Conservation (phyloP, 2,888 invertebrate species). For the Cephus spinipes region DNA sequence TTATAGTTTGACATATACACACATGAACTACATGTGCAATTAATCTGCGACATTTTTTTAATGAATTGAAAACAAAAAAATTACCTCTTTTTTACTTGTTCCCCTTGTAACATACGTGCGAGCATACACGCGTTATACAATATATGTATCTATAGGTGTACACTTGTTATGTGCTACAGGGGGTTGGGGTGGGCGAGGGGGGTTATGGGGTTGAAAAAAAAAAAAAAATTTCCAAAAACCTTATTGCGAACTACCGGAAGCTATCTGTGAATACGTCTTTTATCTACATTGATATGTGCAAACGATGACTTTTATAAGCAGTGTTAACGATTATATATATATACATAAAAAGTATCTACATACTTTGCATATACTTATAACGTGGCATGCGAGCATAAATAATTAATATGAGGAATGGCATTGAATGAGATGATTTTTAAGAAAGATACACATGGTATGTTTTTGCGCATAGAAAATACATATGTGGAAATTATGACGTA, state of each 20-base stretch:
- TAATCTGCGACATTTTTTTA: not conserved
- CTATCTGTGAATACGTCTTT: constrained; percentile 32
- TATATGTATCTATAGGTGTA: not conserved
- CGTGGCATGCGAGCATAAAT: not conserved
- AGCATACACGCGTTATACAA: not conserved
- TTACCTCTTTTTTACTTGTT: not conserved
- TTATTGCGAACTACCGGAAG: constrained; percentile 28
- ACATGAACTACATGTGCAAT: not conserved
- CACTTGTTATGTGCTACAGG: not conserved
- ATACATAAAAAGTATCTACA: not conserved
- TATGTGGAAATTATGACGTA: too few relatives aligned
- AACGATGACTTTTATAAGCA: constrained; percentile 18
- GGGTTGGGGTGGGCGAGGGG: not conserved
- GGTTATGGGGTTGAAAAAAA: not conserved
- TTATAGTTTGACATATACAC: not conserved
- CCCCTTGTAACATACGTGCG: not conserved
- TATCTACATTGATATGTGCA: constrained; percentile 20
- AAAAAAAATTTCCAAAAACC: not conserved
- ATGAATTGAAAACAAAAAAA: not conserved
- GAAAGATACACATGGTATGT: not conserved
- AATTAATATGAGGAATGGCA: not conserved
- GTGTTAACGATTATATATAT: not conserved
- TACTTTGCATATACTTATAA: not conserved
- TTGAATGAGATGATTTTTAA: not conserved
- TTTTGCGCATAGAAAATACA: not conserved